Evolutionary conservation across 1,140 invertebrate genomes (phyloP), one percentile per base, ranked within the genome.

Genomic region (Diabrotica virgifera): DNA sequence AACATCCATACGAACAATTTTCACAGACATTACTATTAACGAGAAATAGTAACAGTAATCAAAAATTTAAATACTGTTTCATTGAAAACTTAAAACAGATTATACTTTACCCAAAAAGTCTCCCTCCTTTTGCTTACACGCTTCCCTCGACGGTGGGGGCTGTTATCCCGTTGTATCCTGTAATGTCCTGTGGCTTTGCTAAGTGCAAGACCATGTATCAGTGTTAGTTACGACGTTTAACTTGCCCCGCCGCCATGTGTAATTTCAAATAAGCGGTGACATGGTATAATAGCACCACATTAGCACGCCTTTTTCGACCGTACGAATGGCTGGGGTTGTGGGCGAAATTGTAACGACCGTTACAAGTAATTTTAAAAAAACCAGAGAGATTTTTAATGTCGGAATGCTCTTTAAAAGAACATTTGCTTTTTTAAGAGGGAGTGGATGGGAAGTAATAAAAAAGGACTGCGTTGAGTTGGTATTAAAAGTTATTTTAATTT

Each of bases 211-310:
- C n/a, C 40, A 46, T 46, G 40, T 46, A 46, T 46, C 40, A 46
- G 40, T 46, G 40, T 46, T 46, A 46, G 40, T 46, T 46, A 46
- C 40, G 40, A 46, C 40, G 40, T 46, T 46, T 46, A 46, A 46
- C 40, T 46, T 46, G 40, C 40, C 40, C 40, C n/a, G n/a, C 8
- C 40, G n/a, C 40, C n/a, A 46, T n/a, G 40, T 46, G 40, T 46
- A 46, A 46, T 46, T 46, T 46, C 40, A 46, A 46, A 46, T 46
- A 46, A 46, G n/a, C 40, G 40, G n/a, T 46, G 40, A 10, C 40
- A 46, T 46, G 8, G 40, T 46, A 5, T 46, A 46, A 46, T 46
- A 46, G 40, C 40, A n/a, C 8, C 40, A 46, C 40, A 46, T 46
- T 46, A 46, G 40, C n/a, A 46, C 40, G 40, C 40, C 40, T 46